A percentile compares a stretch with the other conserved stretches of the same genome.
These are phyloP conservation scores for Coptodon rendalli DNA, from an alignment of 2,113 vertebrate species.

Conservation along the genomic window DNA sequence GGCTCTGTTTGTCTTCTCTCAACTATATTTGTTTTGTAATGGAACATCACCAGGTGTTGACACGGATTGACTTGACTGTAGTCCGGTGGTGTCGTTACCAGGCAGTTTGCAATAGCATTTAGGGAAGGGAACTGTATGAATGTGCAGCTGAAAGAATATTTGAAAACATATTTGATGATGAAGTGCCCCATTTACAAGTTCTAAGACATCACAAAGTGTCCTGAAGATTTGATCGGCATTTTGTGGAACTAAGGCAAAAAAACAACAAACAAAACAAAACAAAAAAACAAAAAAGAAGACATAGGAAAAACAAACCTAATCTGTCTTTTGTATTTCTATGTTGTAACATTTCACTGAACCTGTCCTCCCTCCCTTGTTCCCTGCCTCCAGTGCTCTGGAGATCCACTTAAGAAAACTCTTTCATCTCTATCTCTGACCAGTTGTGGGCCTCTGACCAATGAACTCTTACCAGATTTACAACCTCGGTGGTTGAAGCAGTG, in stretches of 20 bases:
- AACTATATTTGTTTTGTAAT: constrained; percentile 37
- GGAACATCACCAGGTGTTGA: constrained; percentile 29
- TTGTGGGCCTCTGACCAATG: constrained; percentile 5
- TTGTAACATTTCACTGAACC: constrained; percentile 38
- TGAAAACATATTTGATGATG: background rate
- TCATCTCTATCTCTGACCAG: constrained; percentile 23
- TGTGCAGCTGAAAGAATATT: background rate
- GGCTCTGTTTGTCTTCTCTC: constrained; percentile 36
- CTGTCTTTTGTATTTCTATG: background rate
- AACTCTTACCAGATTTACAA: background rate
- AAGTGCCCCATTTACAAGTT: background rate
- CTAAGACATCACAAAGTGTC: background rate
- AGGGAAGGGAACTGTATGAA: background rate
- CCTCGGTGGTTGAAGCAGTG: background rate
- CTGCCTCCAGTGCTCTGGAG: background rate
- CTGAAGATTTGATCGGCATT: background rate
- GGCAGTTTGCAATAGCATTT: background rate
- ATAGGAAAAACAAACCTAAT: background rate
- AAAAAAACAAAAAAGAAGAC: background rate
- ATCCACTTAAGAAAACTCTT: constrained; percentile 28
- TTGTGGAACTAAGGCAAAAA: background rate
- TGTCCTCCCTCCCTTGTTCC: background rate
- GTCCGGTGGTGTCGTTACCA: background rate
- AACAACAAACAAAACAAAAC: background rate
- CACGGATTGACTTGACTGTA: constrained; percentile 6